Evolutionary conservation across 2,113 vertebrate genomes (phyloP).

Genomic region (Axis porcinus): DNA sequence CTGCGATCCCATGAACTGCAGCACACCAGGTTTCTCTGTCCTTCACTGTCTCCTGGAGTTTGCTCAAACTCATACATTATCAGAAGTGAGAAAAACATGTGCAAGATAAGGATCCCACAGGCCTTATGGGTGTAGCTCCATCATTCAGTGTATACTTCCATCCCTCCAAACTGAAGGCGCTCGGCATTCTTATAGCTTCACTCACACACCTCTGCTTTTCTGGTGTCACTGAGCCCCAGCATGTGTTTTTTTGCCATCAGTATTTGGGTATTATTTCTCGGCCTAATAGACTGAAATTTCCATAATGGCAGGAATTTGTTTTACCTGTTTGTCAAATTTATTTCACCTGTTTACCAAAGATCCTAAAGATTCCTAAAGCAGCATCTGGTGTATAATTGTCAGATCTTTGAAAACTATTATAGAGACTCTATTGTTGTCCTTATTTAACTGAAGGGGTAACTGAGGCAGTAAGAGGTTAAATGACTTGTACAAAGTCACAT

Average conservation of each 20-base stretch:
- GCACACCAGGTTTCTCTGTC: neutral
- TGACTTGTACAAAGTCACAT: neutral
- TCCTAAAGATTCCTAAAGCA: neutral
- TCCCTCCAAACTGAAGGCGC: neutral
- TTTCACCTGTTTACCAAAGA: neutral
- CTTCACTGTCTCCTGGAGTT: neutral
- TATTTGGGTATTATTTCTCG: neutral
- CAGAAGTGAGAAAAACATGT: neutral
- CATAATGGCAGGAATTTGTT: neutral
- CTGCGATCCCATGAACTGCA: neutral
- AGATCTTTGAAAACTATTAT: neutral
- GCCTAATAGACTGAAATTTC: neutral
- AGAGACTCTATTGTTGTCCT: neutral
- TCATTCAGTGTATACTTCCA: neutral
- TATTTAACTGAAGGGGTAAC: neutral
- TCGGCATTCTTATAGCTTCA: neutral
- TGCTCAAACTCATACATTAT: neutral
- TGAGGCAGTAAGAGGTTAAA: neutral
- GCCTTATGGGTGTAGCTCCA: neutral
- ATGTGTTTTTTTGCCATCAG: neutral
- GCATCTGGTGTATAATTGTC: neutral
- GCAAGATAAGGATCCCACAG: neutral
- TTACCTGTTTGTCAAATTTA: neutral
- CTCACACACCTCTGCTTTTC: neutral
- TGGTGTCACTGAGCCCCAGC: neutral